phyloP scores from a whole-genome alignment of 2,888 invertebrate species.

The Protophormia terraenovae region DNA sequence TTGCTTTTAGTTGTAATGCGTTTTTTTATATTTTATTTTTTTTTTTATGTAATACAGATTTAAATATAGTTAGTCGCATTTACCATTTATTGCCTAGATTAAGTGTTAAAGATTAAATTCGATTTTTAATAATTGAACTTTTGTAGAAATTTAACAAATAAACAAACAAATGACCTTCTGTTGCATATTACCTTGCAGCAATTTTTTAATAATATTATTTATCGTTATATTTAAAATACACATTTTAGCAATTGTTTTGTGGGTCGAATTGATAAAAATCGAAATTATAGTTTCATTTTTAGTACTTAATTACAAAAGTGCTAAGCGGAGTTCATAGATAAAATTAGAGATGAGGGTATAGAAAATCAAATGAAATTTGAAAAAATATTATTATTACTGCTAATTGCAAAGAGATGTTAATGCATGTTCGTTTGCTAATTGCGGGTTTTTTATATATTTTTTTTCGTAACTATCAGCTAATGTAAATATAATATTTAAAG shows the following conservation, averaged over 20 bases:
- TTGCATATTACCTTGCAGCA: background rate
- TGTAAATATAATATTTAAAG: no score
- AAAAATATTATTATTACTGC: no score
- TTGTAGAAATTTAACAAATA: background rate
- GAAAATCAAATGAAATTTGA: background rate
- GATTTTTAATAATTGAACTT: conserved; percentile 29
- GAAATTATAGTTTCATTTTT: background rate
- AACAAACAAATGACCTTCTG: background rate
- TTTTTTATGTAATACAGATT: background rate
- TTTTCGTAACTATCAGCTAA: no score
- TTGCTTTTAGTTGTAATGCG: background rate
- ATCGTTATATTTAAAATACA: background rate
- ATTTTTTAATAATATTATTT: background rate
- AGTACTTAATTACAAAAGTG: background rate
- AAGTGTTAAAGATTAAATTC: conserved; percentile 19
- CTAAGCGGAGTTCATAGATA: no score
- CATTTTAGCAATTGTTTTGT: background rate
- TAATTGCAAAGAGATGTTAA: no score
- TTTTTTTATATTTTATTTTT: background rate
- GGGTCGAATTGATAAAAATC: background rate
- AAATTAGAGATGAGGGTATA: background rate
- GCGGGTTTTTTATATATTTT: no score
- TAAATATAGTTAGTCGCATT: background rate
- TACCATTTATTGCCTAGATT: background rate
- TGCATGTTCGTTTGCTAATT: no score